These are phyloP conservation scores for Drosophila chauvacae DNA, from an alignment of 1,140 invertebrate species.

Conservation along the genomic window DNA sequence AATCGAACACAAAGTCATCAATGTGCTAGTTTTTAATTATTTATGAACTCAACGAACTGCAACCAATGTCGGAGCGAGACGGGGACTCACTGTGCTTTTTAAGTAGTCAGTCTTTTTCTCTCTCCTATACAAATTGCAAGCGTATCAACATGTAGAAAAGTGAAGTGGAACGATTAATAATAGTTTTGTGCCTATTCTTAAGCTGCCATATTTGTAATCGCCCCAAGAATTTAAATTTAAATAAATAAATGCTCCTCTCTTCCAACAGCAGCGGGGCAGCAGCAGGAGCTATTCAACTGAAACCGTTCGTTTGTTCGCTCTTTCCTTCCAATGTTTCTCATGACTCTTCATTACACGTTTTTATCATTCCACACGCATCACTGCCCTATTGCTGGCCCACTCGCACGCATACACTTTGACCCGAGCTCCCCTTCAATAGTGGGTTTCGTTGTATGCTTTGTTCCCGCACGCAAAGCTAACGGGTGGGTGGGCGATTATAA, in stretches of 20 bases:
- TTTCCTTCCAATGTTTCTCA: constrained; percentile 57
- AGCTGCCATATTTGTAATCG: constrained; percentile 68
- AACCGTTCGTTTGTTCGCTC: constrained; percentile 26
- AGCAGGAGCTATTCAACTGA: constrained; percentile 40
- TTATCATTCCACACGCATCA: constrained; percentile 46
- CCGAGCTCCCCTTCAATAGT: constrained; percentile 45
- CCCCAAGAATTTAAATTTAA: constrained; percentile 33
- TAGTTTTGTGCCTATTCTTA: constrained; percentile 56
- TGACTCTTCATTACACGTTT: constrained; percentile 54
- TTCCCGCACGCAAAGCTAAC: constrained; percentile 34
- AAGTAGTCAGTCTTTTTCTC: constrained; percentile 85
- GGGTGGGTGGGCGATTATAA: constrained; percentile 24
- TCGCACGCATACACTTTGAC: constrained; percentile 52
- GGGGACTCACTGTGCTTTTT: constrained; percentile 83
- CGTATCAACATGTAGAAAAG: constrained; percentile 74
- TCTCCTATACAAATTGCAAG: constrained; percentile 85
- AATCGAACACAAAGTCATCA: constrained; percentile 6
- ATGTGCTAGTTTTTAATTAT: constrained; percentile 44
- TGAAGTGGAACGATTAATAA: constrained; percentile 15
- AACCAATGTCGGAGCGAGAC: constrained; percentile 85
- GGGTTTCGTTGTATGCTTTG: constrained; percentile 57
- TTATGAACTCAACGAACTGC: constrained; percentile 82
- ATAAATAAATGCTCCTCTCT: constrained; percentile 60
- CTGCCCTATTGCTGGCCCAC: constrained; percentile 59
- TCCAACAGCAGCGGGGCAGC: constrained; percentile 16